Base-by-base conservation (phyloP, 2,113 vertebrate genomes). In the Lophura nycthemera region DNA sequence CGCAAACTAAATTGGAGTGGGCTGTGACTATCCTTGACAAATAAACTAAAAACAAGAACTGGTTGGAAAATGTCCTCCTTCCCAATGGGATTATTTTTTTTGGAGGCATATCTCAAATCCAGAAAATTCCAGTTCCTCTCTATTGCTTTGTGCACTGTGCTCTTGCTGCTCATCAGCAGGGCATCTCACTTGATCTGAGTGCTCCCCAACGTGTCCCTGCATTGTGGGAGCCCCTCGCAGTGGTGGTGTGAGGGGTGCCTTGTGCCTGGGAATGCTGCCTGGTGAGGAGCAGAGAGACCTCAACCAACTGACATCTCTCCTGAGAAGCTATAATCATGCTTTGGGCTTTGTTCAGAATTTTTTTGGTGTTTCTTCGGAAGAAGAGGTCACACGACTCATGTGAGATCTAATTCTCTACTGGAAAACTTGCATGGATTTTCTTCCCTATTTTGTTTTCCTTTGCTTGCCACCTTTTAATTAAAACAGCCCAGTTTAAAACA, bases 251-350 rank as follows among this genome's bases (percentile, higher is more conserved):
- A 1, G 3, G 56, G 47, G 40, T 57, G 61, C 10, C 50, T 74
- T 38, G 11, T 64, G 88, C 65, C 77, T 90, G 88, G 89, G 72
- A 95, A 29, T 29, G 15, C 47, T 90, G 93, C 85, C 85, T 88
- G 73, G 19, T 18, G 72, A 75, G 32, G 57, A 91, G 63, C 85
- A 86, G 30, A 86, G 69, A 89, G 65, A 91, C 89, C 83, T 48
- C 27, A 57, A 64, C 24, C 36, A 48, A 40, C 57, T 59, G 76
- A 81, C 80, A 6, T 59, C 83, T 92, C 76, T 76, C 64, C 8
- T 30, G 52, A 27, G 52, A 54, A 54, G 52, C 52, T 54, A 27
- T 54, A 54, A 38, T 65, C 32, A 36, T 43, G 25, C 2, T 82
- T 64, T 10, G 29, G 60, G 74, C 50, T 52, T 73, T 79, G 36